Base-by-base conservation (phyloP, 2,888 invertebrate genomes). In the Volucella inflata region DNA sequence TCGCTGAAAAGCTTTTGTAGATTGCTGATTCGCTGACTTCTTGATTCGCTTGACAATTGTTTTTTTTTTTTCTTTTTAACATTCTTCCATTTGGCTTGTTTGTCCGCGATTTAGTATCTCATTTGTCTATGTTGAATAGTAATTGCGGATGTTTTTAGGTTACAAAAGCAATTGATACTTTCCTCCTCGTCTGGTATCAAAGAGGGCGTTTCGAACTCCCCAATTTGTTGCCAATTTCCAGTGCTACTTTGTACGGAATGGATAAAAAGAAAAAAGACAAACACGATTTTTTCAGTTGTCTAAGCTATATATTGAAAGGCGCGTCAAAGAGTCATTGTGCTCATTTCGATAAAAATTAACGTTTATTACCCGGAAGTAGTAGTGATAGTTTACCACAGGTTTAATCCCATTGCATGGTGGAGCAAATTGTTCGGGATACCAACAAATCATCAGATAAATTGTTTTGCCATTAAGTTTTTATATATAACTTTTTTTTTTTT, bases 51-150 rank as follows among this genome's bases (percentile, higher is more conserved):
- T 30, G 30, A 30, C 30, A 30, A 30, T 48, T 60, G 46, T 71
- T 77, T 57, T 42, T 44, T 16, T 51, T 10, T 68, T 40, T 64
- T 60, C 42, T 40, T 36, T n/a, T n/a, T n/a, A n/a, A n/a, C n/a
- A 59, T 55, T 36, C 44, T 65, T 46, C 16, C 42, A 40, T 6
- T 50, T 38, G 36, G 1, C 30, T 38, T 65, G 44, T 60, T 59
- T 65, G 48, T 42, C 62, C 77, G 60, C 72, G 60, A 72, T 78
- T 59, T 57, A 68, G 72, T 68, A 51, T 40, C 78, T 64, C 74
- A 70, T 65, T 75, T 79, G 70, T 64, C 83, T 79, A 77, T 83
- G 72, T 78, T 78, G 75, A 79, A 59, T 75, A 30, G 78, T 79
- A 79, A 84, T 75, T 84, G 79, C 59, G 68, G 75, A 75, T 70